phyloP scores from a whole-genome alignment of 2,888 invertebrate genomes.

The Dichetophora obliterata region DNA sequence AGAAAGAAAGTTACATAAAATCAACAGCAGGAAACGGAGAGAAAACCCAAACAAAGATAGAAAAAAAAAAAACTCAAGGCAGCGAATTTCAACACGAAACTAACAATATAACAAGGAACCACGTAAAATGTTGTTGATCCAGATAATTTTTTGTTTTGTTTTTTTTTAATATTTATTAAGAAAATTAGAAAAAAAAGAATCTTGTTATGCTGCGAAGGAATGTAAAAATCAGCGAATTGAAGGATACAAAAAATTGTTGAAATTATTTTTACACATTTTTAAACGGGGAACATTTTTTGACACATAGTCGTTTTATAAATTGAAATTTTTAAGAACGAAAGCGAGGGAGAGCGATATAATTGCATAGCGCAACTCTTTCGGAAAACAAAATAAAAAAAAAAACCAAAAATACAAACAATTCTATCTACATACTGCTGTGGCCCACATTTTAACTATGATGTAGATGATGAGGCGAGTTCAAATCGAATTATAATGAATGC shows the following conservation, averaged over 20 bases:
- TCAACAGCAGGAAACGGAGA: constrained; percentile 39
- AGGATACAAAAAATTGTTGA: constrained; percentile 14
- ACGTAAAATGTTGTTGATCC: constrained; percentile 51
- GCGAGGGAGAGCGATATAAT: not conserved
- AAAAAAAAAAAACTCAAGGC: constrained; percentile 8
- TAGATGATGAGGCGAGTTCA: not conserved
- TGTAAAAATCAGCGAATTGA: not conserved
- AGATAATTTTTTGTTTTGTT: not conserved
- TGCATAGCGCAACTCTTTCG: not conserved
- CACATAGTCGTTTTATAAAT: not conserved
- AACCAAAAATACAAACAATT: not conserved
- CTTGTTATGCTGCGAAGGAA: not conserved
- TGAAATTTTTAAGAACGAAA: not conserved
- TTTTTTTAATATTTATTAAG: constrained; percentile 20
- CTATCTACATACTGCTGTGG: too few relatives aligned
- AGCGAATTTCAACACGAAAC: constrained; percentile 45
- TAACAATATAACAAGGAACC: constrained; percentile 54
- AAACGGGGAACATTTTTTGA: constrained; percentile 27
- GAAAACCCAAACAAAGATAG: constrained; percentile 21
- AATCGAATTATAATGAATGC: constrained; percentile 8
- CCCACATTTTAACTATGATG: not conserved
- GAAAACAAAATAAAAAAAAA: not conserved
- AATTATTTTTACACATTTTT: constrained; percentile 35
- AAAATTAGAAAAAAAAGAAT: constrained; percentile 3
- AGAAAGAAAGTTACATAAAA: constrained; percentile 44